A percentile compares a stretch with the other conserved stretches of the same genome.
phyloP scores from a whole-genome alignment of 2,797 vertebrate genomes.

The Falco rusticolus region DNA sequence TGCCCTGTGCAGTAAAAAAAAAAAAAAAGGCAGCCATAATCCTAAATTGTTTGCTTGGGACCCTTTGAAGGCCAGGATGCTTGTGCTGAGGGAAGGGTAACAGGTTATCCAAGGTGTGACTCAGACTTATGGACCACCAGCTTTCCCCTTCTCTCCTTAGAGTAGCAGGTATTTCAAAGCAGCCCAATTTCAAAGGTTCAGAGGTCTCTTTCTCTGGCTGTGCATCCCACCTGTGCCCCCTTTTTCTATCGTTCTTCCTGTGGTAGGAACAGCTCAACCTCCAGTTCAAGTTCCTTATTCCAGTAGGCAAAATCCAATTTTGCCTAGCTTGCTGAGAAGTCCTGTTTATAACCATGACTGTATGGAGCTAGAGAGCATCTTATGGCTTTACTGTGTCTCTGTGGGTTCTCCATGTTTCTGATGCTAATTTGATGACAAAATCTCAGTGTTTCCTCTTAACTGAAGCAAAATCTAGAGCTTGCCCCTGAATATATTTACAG shows the following conservation, averaged over 20 bases:
- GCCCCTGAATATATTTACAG: background rate
- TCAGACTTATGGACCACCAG: background rate
- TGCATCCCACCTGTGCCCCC: background rate
- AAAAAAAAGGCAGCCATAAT: background rate
- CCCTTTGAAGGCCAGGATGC: background rate
- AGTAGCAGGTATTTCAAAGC: too few species aligned
- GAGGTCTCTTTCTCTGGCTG: background rate
- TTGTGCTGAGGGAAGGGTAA: background rate
- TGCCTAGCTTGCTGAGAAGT: background rate
- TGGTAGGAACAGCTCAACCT: background rate
- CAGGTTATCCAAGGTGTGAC: background rate
- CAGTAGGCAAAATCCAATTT: background rate
- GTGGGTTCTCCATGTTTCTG: background rate
- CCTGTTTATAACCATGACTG: background rate
- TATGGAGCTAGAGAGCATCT: background rate
- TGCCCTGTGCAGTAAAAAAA: background rate
- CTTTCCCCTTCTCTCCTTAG: background rate
- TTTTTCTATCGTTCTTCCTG: background rate
- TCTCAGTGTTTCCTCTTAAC: background rate
- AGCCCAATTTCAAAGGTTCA: background rate
- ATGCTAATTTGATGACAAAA: background rate
- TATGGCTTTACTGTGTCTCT: background rate
- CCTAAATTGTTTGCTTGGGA: background rate
- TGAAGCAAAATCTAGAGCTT: background rate
- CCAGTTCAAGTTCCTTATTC: background rate